phyloP scores from a whole-genome alignment of 1,140 invertebrate genomes.

The Araneus ventricosus region DNA sequence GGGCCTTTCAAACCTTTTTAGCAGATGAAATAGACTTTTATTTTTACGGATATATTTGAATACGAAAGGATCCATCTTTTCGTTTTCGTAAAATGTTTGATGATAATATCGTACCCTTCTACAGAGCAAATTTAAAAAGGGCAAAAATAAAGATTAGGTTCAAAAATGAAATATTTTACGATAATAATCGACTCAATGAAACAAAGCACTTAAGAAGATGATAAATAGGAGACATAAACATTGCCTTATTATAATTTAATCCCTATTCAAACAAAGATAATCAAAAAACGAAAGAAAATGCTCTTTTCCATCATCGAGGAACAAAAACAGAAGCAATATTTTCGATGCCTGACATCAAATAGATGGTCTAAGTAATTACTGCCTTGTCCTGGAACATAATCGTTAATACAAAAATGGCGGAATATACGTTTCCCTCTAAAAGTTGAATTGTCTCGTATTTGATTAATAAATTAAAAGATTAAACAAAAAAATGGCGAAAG shows the following conservation, averaged over 20 bases:
- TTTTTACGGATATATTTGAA: too few relatives aligned
- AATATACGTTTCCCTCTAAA: background rate
- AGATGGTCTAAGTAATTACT: background rate
- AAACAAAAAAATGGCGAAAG: background rate
- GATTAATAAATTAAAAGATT: slow-evolving; percentile 14
- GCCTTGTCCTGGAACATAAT: background rate
- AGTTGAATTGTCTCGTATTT: background rate
- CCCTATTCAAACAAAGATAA: background rate
- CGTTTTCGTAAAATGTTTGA: too few relatives aligned
- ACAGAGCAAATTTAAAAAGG: background rate
- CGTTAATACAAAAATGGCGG: background rate
- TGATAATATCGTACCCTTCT: background rate
- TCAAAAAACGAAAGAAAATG: background rate
- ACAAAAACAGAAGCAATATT: background rate
- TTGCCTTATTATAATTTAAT: slow-evolving; percentile 35
- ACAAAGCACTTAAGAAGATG: background rate
- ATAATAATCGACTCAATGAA: background rate
- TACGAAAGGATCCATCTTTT: too few relatives aligned
- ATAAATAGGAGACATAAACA: background rate
- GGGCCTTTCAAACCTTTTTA: too few relatives aligned
- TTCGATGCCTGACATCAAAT: background rate
- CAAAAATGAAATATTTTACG: background rate
- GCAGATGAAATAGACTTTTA: too few relatives aligned
- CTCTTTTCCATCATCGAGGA: background rate
- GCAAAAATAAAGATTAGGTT: background rate